Evolutionary conservation across 2,113 vertebrate genomes (phyloP).

Genomic region (Felis catus): DNA sequence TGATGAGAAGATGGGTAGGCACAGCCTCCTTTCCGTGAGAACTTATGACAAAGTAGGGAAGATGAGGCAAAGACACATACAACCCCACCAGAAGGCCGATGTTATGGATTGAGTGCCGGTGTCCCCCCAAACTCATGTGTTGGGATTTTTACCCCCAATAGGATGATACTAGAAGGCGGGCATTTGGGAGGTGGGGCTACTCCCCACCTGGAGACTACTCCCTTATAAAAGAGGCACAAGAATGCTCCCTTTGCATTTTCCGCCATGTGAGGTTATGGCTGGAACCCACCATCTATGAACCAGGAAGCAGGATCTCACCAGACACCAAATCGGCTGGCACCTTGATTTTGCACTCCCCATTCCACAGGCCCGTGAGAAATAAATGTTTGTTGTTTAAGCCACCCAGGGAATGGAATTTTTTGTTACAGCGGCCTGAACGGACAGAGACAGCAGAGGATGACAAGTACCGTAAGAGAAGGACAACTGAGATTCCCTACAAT

Average conservation of each 20-base stretch:
- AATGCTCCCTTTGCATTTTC: neutral
- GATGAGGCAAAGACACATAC: neutral
- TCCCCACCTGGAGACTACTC: neutral
- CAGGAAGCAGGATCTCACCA: neutral
- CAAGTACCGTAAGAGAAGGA: neutral
- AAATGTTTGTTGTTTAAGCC: neutral
- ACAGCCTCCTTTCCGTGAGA: neutral
- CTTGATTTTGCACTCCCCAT: neutral
- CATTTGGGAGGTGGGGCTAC: neutral
- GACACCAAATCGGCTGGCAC: neutral
- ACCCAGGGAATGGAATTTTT: neutral
- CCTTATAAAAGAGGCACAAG: neutral
- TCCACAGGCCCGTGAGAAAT: neutral
- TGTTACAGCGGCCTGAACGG: neutral
- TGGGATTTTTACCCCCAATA: neutral
- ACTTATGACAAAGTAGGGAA: neutral
- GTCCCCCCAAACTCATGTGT: neutral
- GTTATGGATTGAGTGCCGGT: neutral
- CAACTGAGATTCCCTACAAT: neutral
- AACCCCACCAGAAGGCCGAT: neutral
- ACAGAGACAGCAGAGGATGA: neutral
- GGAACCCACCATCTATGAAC: neutral
- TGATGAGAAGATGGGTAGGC: neutral
- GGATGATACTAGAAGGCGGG: neutral
- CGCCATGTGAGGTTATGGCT: neutral